These are phyloP conservation scores for Drosophila novamexicana DNA, from an alignment of 1,140 invertebrate species.

Conservation along the genomic window DNA sequence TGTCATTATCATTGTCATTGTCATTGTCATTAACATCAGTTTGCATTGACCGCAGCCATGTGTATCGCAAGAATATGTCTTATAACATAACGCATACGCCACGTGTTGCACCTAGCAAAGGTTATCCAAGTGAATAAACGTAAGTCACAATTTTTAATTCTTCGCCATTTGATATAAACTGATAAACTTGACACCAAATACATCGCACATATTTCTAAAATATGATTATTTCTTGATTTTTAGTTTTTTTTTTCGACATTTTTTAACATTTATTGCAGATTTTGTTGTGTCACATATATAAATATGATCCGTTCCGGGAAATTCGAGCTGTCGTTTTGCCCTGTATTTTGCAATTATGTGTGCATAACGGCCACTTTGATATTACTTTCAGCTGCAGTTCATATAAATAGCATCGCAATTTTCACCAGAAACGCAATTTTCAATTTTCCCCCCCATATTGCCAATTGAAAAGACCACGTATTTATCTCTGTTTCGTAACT, in stretches of 20 bases:
- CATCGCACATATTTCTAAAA: no score
- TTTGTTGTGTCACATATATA: neutral
- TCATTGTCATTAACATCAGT: constrained; percentile 21
- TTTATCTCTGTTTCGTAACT: no score
- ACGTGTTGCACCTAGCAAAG: constrained; percentile 48
- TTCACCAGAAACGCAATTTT: no score
- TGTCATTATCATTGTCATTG: constrained; percentile 26
- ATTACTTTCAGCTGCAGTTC: neutral
- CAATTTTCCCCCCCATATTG: no score
- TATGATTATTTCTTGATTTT: neutral
- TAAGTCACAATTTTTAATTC: constrained; percentile 1
- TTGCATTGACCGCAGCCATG: constrained; percentile 29
- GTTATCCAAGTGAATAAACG: constrained; percentile 37
- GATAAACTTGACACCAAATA: neutral
- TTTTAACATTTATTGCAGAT: neutral
- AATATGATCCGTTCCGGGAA: no score
- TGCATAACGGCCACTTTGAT: neutral
- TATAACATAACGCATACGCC: constrained; percentile 59
- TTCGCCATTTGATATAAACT: neutral
- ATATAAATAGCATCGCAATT: no score
- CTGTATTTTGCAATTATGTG: no score
- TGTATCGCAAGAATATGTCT: neutral
- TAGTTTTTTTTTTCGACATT: neutral
- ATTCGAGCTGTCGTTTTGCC: no score
- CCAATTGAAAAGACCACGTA: no score